These are phyloP conservation scores for Gopherus evgoodei DNA, from an alignment of 2,113 vertebrate genomes.

Conservation along the genomic window DNA sequence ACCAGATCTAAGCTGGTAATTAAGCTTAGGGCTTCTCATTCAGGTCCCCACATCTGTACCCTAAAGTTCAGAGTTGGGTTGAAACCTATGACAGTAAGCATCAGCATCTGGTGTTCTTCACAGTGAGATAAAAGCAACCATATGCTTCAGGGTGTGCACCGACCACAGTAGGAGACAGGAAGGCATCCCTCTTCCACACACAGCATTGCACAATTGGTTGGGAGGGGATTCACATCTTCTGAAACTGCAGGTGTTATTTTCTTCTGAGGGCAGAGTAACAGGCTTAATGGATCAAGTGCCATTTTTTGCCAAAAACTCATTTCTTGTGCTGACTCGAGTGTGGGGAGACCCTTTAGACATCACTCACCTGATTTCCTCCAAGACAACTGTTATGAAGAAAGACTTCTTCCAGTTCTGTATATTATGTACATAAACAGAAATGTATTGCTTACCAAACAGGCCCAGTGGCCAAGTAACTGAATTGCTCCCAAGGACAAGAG, in stretches of 20 bases:
- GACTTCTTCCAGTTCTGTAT: neutral
- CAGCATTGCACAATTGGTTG: neutral
- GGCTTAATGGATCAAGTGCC: neutral
- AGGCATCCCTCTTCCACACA: neutral
- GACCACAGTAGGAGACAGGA: neutral
- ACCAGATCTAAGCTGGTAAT: no score
- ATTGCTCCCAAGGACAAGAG: constrained; percentile 30
- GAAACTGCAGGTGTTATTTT: neutral
- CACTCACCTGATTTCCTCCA: neutral
- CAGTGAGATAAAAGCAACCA: neutral
- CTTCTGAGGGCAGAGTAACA: neutral
- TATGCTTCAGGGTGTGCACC: neutral
- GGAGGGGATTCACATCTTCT: neutral
- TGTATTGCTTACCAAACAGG: neutral
- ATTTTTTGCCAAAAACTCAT: neutral
- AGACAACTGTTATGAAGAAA: neutral
- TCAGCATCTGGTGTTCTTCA: neutral
- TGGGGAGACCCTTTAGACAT: neutral
- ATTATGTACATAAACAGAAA: constrained; percentile 6
- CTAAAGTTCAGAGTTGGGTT: no score
- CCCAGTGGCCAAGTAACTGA: neutral
- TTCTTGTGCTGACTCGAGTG: neutral
- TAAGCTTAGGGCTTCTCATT: no score
- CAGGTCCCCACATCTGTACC: no score
- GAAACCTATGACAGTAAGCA: neutral